Conservation (phyloP, 2,797 vertebrate genomes). For the Galaxias olidus region DNA sequence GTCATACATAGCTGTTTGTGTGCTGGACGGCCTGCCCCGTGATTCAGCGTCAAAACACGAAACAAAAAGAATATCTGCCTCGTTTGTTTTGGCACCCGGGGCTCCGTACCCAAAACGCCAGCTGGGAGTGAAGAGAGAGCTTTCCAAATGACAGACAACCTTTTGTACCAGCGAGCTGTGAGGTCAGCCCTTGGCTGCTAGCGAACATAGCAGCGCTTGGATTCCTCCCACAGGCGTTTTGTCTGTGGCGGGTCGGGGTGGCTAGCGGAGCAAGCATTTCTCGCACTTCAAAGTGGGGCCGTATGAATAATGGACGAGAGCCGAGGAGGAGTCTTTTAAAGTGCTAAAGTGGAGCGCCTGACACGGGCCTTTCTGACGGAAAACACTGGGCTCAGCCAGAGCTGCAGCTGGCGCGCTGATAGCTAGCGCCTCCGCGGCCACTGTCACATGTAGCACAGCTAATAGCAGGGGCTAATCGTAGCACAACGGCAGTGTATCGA, state of each 20-base stretch:
- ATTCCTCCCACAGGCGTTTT: slow-evolving; percentile 24
- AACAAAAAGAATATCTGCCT: too few relatives aligned
- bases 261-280: slow-evolving; percentile 23
- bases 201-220: slow-evolving; percentile 8
- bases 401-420: slow-evolving; percentile 24
- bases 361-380: slow-evolving; percentile 59
- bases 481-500: slow-evolving; percentile 33
- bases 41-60: too few relatives aligned
- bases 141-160: too few relatives aligned
- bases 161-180: slow-evolving; percentile 10
- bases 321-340: slow-evolving; percentile 61
- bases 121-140: too few relatives aligned
- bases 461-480: slow-evolving; percentile 58
- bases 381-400: slow-evolving; percentile 66
- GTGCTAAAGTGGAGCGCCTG: slow-evolving; percentile 67
- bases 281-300: slow-evolving; percentile 59
- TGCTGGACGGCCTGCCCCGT: too few relatives aligned
- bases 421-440: slow-evolving; percentile 44
- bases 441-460: slow-evolving; percentile 55
- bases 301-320: slow-evolving; percentile 74
- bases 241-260: slow-evolving; percentile 42
- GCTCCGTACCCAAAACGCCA: too few relatives aligned
- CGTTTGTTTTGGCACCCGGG: too few relatives aligned
- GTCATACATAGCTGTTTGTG: too few relatives aligned
- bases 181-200: slow-evolving; percentile 55